Percentiles rank a stretch among this genome's conserved stretches.
phyloP scores from a whole-genome alignment of 1,140 invertebrate species.

The Zaprionus camerounensis region DNA sequence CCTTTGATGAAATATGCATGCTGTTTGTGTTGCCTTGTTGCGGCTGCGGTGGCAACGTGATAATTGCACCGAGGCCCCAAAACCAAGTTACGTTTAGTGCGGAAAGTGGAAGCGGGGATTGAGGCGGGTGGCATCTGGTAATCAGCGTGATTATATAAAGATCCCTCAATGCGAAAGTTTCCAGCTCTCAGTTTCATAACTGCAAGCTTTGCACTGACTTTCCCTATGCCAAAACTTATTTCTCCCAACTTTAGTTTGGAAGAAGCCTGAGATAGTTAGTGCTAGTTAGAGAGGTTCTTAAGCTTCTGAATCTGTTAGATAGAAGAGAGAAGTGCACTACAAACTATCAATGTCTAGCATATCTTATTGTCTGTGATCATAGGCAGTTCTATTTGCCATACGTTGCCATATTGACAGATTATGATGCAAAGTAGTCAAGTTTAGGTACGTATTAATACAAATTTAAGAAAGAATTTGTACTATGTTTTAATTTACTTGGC shows the following conservation, averaged over 20 bases:
- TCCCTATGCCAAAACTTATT: background rate
- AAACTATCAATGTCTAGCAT: background rate
- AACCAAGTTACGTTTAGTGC: slow-evolving; percentile 12
- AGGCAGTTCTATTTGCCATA: background rate
- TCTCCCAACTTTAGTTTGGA: background rate
- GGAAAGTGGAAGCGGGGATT: background rate
- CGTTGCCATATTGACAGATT: background rate
- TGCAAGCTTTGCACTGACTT: background rate
- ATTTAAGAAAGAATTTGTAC: too few relatives aligned
- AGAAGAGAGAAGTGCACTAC: background rate
- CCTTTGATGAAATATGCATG: slow-evolving; percentile 45
- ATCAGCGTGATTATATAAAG: background rate
- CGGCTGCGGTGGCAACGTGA: background rate
- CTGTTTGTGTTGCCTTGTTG: slow-evolving; percentile 17
- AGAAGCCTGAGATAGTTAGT: background rate
- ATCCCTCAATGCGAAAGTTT: background rate
- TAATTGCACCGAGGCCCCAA: slow-evolving; percentile 5
- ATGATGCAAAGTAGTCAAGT: background rate
- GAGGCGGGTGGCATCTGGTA: background rate
- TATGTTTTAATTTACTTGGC: too few relatives aligned
- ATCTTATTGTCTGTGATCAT: too few relatives aligned
- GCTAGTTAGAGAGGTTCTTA: background rate
- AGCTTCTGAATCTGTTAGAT: too few relatives aligned
- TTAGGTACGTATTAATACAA: background rate
- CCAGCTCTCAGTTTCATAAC: background rate